Evolutionary conservation across 92 coral and sea anemone genomes (phyloP).

Genomic region (Zoanthus solanderi): DNA sequence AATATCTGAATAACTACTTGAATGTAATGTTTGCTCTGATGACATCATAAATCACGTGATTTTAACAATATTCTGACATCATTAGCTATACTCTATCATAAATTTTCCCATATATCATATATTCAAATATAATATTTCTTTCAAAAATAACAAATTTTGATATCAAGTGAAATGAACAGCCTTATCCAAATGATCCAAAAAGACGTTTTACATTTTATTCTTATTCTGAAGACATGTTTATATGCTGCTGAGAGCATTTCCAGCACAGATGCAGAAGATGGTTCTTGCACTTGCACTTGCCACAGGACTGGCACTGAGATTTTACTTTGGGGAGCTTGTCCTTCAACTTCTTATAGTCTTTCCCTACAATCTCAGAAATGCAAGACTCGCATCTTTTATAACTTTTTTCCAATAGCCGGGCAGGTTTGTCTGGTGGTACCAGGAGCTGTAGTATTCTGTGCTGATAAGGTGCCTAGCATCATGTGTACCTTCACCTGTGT

Average conservation of each 20-base stretch:
- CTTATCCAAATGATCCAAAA: not conserved
- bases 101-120: not conserved
- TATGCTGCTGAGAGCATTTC: not conserved
- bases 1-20: not conserved
- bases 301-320: constrained; percentile 16
- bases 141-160: not conserved
- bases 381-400: not conserved
- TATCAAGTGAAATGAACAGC: not conserved
- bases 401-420: not conserved
- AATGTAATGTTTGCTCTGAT: not conserved
- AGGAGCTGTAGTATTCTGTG: not conserved
- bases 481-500: not conserved
- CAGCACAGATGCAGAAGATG: constrained; percentile 4
- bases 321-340: not conserved
- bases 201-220: too few relatives aligned
- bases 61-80: not conserved
- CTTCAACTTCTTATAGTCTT: not conserved
- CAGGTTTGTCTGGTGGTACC: not conserved
- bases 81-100: not conserved
- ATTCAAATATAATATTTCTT: not conserved
- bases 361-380: not conserved
- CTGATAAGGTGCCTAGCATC: not conserved
- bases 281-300: not conserved
- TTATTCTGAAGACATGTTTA: not conserved
- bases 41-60: not conserved